Conservation (phyloP, 1,140 invertebrate genomes). For the Nylanderia fulva region DNA sequence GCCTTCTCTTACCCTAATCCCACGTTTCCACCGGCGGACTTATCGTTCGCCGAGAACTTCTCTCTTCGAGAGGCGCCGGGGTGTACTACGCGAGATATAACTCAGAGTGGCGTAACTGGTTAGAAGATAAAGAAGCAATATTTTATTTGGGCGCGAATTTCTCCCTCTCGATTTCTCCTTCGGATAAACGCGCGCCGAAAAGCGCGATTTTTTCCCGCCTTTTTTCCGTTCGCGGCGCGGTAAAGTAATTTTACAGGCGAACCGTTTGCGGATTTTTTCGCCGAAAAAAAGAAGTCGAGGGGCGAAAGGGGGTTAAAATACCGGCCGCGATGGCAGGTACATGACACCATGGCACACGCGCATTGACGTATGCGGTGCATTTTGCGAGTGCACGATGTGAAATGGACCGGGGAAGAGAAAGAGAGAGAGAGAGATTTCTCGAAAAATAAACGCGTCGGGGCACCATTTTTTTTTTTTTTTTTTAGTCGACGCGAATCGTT, state of each 20-base stretch:
- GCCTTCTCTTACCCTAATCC: slow-evolving; percentile 58
- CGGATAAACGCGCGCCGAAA: slow-evolving; percentile 25
- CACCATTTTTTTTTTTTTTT: slow-evolving; percentile 51
- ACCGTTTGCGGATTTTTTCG: slow-evolving; percentile 56
- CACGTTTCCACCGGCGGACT: slow-evolving; percentile 50
- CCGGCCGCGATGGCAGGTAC: slow-evolving; percentile 38
- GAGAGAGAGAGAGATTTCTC: slow-evolving; percentile 31
- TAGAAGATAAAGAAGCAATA: slow-evolving; percentile 52
- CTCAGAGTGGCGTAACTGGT: slow-evolving; percentile 45
- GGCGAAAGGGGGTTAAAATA: slow-evolving; percentile 45
- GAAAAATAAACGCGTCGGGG: slow-evolving; percentile 44
- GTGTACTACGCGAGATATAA: slow-evolving; percentile 54
- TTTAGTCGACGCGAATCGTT: slow-evolving; percentile 62
- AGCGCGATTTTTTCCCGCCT: slow-evolving; percentile 30
- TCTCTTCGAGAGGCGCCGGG: slow-evolving; percentile 43
- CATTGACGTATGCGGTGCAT: slow-evolving; percentile 53
- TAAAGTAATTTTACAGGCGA: slow-evolving; percentile 60
- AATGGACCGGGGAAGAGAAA: slow-evolving; percentile 30
- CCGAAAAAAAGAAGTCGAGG: slow-evolving; percentile 35
- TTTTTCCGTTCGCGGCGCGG: neutral
- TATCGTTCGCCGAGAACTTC: slow-evolving; percentile 54
- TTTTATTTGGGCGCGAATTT: slow-evolving; percentile 48
- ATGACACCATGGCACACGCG: slow-evolving; percentile 45
- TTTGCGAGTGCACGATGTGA: slow-evolving; percentile 51
- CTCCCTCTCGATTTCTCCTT: slow-evolving; percentile 57